Evolutionary conservation across 2,888 invertebrate genomes (phyloP).

Genomic region (Acrocera orbiculus): DNA sequence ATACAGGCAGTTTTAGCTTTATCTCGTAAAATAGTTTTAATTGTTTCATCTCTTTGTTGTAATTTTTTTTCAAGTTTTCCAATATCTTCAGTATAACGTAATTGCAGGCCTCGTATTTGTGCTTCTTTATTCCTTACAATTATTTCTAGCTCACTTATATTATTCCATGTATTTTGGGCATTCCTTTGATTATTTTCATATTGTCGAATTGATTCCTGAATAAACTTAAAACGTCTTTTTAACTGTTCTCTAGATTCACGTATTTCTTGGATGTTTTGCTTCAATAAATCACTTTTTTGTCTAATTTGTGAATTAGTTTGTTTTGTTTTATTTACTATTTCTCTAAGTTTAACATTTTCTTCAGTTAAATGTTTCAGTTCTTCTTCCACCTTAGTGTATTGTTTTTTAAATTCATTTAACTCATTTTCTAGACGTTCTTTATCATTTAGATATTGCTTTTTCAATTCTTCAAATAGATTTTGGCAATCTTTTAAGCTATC

Average conservation of each 20-base stretch:
- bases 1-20: too few species aligned
- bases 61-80: conserved; percentile 23
- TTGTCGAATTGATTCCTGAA: conserved; percentile 26
- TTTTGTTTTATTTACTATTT: conserved; percentile 16
- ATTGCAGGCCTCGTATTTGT: conserved; percentile 25
- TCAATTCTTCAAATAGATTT: conserved; percentile 55
- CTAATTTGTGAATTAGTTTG: conserved; percentile 14
- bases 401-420: conserved; percentile 13
- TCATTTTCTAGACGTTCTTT: conserved; percentile 36
- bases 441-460: conserved; percentile 52
- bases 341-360: conserved; percentile 15
- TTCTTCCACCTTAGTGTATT: conserved; percentile 8
- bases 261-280: conserved; percentile 20
- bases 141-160: conserved; percentile 24
- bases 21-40: conserved; percentile 23
- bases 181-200: conserved; percentile 24
- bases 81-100: conserved; percentile 24
- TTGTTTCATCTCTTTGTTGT: conserved; percentile 29
- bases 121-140: conserved; percentile 29
- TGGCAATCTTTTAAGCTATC: conserved; percentile 56
- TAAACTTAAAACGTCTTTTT: conserved; percentile 25
- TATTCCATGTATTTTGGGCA: conserved; percentile 24
- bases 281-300: conserved; percentile 16
- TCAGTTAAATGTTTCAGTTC: conserved; percentile 12
- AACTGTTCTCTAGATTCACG: conserved; percentile 25